These are phyloP conservation scores for Torymus auratus DNA, from an alignment of 2,888 invertebrate species.

Conservation along the genomic window DNA sequence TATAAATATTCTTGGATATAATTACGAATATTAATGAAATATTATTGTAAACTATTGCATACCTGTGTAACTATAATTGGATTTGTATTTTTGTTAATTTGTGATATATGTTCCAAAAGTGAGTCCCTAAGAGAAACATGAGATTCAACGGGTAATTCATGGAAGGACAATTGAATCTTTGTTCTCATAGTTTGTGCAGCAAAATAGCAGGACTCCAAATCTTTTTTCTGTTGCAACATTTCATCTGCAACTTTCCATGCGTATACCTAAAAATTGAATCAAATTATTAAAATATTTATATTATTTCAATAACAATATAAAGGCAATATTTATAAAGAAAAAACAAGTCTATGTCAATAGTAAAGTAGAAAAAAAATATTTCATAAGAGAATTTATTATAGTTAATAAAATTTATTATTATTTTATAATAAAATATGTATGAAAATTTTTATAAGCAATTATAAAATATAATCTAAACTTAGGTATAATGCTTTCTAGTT, in stretches of 20 bases:
- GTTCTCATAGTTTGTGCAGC: conserved; percentile 98
- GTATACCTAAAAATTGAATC: conserved; percentile 85
- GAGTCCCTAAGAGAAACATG: conserved; percentile 93
- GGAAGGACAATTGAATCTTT: conserved; percentile 94
- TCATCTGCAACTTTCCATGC: conserved; percentile 99
- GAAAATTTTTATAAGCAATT: no score
- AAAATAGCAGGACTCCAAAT: conserved; percentile 96
- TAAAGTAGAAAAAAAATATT: no score
- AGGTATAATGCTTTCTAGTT: no score
- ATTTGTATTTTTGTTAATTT: conserved; percentile 88
- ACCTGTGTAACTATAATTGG: conserved; percentile 91
- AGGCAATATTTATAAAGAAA: no score
- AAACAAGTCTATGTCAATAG: no score
- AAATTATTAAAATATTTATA: conserved; percentile 13
- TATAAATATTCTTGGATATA: background rate
- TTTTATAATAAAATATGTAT: no score
- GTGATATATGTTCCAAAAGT: conserved; percentile 89
- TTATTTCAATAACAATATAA: no score
- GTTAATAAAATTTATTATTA: no score
- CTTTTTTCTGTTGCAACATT: conserved; percentile 90
- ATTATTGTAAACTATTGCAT: conserved; percentile 7
- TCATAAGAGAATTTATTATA: no score
- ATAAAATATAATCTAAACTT: no score
- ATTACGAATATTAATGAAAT: conserved; percentile 30
- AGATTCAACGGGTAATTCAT: conserved; percentile 91